Evolutionary conservation across 2,113 vertebrate genomes (phyloP), one percentile per base, ranked within the genome.

Genomic region (Nyctibius bracteatus): DNA sequence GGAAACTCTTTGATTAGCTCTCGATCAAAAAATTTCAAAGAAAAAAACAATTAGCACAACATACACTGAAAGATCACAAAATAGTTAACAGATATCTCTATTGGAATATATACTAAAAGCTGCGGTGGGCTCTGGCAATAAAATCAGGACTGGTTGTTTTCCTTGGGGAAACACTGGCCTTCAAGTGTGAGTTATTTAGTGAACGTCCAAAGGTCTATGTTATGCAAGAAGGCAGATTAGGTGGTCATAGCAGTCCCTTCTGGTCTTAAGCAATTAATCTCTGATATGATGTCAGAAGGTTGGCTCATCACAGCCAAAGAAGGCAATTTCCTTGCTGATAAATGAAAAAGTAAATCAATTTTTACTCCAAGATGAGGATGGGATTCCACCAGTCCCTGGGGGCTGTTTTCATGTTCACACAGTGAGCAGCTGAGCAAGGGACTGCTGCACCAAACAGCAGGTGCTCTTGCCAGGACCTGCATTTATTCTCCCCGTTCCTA

Each of bases 161-260:
- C 88, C 88, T 54, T 81, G 59, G 86, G 86, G 86, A 94, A 81
- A 58, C 20, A 12, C n/a, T 74, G 80, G 67, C 92, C 86, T 95
- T 95, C 88, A 86, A 81, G 31, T 83, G 43, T 86, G 86, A 97
- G 83, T 94, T 95, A 88, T 94, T 91, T 73, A 83, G 80, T 2
- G 3, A 78, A 49, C 2, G 4, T 86, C 83, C 92, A 94, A 70
- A 94, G 91, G 92, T 94, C 88, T 86, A 1, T 62, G 59, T 66
- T 88, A 94, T 88, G 95, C 95, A 96, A 94, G 94, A 94, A 96
- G 83, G 86, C 77, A 96, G 86, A 97, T 94, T 86, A 96, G 92
- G 88, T 81, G 91, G 83, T 81, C 91, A 75, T 31, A 86, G 83
- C 27, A 59, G 72, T 55, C 75, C 86, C 94, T 95, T 74, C 79